Base-by-base conservation (phyloP, 2,888 invertebrate genomes). In the Scrobipalpa atriplicella region DNA sequence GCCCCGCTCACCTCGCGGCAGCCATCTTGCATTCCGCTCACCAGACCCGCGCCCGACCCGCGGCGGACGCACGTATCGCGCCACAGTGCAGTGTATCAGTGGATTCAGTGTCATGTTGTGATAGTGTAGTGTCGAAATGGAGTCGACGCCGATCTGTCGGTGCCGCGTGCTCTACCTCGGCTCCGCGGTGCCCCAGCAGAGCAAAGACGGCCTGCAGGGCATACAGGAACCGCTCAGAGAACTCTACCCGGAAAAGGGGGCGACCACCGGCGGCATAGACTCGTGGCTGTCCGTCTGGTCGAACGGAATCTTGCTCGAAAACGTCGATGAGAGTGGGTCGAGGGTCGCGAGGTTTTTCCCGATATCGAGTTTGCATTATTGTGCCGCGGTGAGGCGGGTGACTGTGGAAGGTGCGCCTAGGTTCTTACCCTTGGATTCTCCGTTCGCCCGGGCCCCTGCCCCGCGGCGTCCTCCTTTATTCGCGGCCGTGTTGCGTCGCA, bases 271-370 rank as follows among this genome's bases (percentile, higher is more conserved):
- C 82, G 97, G 99, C 78, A 97, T 98, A 80, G 98, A 98, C 92
- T 98, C 99, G 73, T 98, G 98, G 98, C 93, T 99, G 66, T 98
- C 98, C 75, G 98, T 99, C 64, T 99, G 98, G 97, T 98, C 98
- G 71, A 99, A 99, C 84, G 99, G 99, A 63, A 95, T 99, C 72
- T 88, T 98, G 62, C 86, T 99, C 73, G 99, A 99, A 92, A 99
- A 99, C 87, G 97, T 99, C 41, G 99, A 99, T 86, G 99, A 99
- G 90, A 96, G 98, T 83, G 96, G 98, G 70, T 97, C 98, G 86
- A 96, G 98, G 85, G 97, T 99, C 72, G 98, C 98, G 54, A 94
- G 98, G 77, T 99, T 99, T 93, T 99, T 99, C 85, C 98, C 98
- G 5, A 99, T 99, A 76, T 98, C 98, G 81, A 96, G 97, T 70